Conservation (phyloP, 1,140 invertebrate species). For the Wiebesia pumilae region DNA sequence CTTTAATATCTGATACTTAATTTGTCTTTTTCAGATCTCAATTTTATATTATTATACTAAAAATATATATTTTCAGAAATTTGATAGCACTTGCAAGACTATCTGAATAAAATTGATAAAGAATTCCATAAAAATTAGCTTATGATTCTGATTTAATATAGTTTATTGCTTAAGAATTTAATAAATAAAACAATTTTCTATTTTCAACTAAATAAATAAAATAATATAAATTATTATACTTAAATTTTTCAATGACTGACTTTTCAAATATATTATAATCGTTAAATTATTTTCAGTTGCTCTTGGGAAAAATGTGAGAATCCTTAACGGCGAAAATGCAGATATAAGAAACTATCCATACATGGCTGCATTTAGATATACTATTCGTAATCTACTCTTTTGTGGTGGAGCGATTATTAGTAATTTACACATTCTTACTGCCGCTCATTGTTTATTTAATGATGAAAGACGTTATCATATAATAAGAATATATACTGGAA, state of each 20-base stretch:
- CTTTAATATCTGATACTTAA: too few relatives aligned
- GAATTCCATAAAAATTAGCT: too few relatives aligned
- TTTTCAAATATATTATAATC: neutral
- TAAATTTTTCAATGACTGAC: neutral
- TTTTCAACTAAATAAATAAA: too few relatives aligned
- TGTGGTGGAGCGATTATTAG: constrained; percentile 5
- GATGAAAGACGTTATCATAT: neutral
- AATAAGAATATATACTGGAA: neutral
- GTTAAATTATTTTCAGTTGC: neutral
- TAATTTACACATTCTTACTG: neutral
- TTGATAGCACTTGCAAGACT: too few relatives aligned
- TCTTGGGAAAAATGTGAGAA: neutral
- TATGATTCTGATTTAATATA: too few relatives aligned
- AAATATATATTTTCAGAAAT: too few relatives aligned
- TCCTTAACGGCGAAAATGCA: neutral
- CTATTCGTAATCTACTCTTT: neutral
- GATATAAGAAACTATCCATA: neutral
- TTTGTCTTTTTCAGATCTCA: too few relatives aligned
- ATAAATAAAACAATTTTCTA: too few relatives aligned
- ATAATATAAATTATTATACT: neutral
- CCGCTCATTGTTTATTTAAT: neutral
- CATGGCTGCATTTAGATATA: neutral
- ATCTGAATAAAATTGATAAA: too few relatives aligned
- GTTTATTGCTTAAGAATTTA: too few relatives aligned
- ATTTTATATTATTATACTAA: too few relatives aligned